Evolutionary conservation across 2,888 invertebrate species (phyloP).

Genomic region (Drosophila recens): DNA sequence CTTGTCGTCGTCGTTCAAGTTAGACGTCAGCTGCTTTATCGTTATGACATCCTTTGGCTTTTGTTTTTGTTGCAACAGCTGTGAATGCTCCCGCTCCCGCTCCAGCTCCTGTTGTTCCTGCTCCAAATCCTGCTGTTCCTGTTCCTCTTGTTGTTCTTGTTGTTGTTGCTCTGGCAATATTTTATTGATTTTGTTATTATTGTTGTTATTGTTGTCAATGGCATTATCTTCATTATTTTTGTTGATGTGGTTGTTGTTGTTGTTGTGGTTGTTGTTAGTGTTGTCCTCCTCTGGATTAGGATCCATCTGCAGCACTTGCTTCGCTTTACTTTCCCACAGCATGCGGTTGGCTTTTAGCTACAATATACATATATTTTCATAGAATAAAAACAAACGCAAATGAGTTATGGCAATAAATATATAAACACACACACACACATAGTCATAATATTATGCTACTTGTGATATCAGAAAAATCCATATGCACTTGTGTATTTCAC

Average conservation of each 20-base stretch:
- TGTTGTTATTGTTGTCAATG: constrained; percentile 43
- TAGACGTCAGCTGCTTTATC: constrained; percentile 76
- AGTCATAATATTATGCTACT: constrained; percentile 12
- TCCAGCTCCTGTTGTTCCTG: constrained; percentile 40
- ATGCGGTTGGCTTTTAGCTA: constrained; percentile 85
- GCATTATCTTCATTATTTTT: constrained; percentile 45
- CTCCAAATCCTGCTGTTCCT: constrained; percentile 31
- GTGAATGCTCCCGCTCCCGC: constrained; percentile 36
- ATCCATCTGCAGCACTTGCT: constrained; percentile 83
- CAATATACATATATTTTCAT: constrained; percentile 24
- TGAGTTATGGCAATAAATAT: constrained; percentile 18
- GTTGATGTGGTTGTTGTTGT: constrained; percentile 31
- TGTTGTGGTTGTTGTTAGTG: constrained; percentile 52
- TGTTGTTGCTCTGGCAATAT: constrained; percentile 32
- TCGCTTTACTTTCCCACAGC: constrained; percentile 85
- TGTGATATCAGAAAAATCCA: constrained; percentile 22
- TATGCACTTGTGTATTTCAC: constrained; percentile 2
- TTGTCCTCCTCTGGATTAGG: constrained; percentile 76
- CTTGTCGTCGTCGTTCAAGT: constrained; percentile 43
- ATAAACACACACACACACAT: neutral
- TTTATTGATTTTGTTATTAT: constrained; percentile 35
- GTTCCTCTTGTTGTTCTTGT: constrained; percentile 33
- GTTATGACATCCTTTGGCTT: constrained; percentile 81
- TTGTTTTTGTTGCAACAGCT: constrained; percentile 51
- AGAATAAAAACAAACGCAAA: constrained; percentile 13